Conservation (phyloP, 2,888 invertebrate species). For the Nematopogon swammerdamellus region DNA sequence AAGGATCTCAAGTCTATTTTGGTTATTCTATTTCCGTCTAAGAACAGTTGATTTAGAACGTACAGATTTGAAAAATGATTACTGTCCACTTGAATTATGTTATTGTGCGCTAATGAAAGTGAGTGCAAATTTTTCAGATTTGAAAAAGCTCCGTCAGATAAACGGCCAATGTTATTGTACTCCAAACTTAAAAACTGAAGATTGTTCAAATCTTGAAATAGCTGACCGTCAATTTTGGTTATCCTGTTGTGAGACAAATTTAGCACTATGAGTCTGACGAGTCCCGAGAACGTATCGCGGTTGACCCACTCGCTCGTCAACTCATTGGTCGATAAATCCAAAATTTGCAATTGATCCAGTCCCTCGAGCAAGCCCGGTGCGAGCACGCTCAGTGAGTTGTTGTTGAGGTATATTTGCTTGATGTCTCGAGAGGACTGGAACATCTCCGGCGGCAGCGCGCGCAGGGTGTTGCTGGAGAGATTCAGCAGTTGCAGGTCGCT, state of each 20-base stretch:
- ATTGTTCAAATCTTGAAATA: conserved; percentile 72
- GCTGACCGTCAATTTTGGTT: conserved; percentile 64
- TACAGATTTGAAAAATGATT: conserved; percentile 70
- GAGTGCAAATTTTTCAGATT: conserved; percentile 75
- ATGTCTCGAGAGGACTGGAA: conserved; percentile 72
- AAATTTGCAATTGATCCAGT: conserved; percentile 67
- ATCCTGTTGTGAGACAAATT: conserved; percentile 73
- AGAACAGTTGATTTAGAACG: conserved; percentile 68
- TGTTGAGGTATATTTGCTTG: conserved; percentile 69
- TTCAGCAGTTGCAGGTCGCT: conserved; percentile 68
- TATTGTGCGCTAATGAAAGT: conserved; percentile 70
- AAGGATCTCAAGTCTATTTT: conserved; percentile 68
- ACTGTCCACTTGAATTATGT: conserved; percentile 64
- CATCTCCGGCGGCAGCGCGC: conserved; percentile 73
- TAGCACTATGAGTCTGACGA: conserved; percentile 69
- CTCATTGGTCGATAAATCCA: conserved; percentile 72
- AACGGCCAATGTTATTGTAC: conserved; percentile 64
- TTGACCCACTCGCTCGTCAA: conserved; percentile 76
- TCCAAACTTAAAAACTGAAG: conserved; percentile 74
- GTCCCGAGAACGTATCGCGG: conserved; percentile 71
- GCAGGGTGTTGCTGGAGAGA: conserved; percentile 74
- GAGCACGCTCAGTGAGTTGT: conserved; percentile 72
- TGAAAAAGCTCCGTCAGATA: conserved; percentile 71
- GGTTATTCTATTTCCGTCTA: conserved; percentile 72
- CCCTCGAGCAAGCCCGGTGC: conserved; percentile 73